Evolutionary conservation across 2,888 invertebrate species (phyloP), one percentile per base, ranked within the genome.

Genomic region (Allygus modestus): DNA sequence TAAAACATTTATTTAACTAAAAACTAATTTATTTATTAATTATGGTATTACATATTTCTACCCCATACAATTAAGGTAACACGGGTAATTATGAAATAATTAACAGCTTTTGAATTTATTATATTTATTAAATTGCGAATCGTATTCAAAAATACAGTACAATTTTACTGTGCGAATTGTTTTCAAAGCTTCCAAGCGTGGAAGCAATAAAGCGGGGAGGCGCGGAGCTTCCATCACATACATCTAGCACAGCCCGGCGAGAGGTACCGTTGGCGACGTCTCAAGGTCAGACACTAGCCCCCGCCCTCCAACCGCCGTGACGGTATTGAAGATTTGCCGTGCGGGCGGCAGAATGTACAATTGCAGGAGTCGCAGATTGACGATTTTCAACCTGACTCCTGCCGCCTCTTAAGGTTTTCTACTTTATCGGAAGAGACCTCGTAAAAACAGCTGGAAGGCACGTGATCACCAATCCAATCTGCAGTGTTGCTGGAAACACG

Each of bases 241-340:
- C 51, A 51, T n/a, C 15, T n/a, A 17, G 51, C 51, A 4, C 51
- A n/a, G 51, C 51, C 37, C 37, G 37, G 37, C 37, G 9, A 37
- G 37, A 37, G 7, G 2, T 51, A 51, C 51, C 51, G 51, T 51
- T 51, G 51, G 51, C 51, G 51, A 51, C 51, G 51, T 11, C 51
- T 51, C 51, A 51, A 51, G 15, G 51, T 51, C 51, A 51, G 51
- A 51, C 51, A 51, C 51, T 51, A 51, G 51, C 1, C 51, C 51
- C 17, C 15, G n/a, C 51, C 51, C 51, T 41, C 51, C 51, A 11
- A 1, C 51, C 7, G 5, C 51, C 51, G 51, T 51, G 51, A n/a
- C 51, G 51, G 51, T 51, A 51, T 51, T 51, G 51, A 51, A 51
- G 51, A 51, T 51, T 51, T 51, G 51, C 51, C 51, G 51, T 51